Conservation (phyloP, 1,140 invertebrate species). For the Drosophila bipectinata region DNA sequence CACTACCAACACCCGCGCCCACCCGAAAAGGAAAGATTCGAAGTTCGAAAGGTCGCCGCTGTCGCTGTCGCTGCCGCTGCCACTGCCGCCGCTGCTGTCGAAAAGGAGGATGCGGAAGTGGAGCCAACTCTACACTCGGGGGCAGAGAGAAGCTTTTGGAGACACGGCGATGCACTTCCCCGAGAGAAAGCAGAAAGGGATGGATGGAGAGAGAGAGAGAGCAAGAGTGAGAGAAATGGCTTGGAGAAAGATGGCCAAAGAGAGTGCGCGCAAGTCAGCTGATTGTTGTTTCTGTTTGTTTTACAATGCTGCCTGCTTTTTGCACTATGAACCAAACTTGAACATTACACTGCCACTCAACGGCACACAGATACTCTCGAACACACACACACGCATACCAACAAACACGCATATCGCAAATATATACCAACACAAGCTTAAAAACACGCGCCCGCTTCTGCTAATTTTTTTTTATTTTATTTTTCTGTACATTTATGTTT, state of each 20-base stretch:
- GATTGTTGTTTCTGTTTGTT: conserved; percentile 55
- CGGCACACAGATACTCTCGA: neutral
- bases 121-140: conserved; percentile 34
- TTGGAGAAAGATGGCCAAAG: neutral
- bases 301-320: conserved; percentile 43
- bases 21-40: conserved; percentile 18
- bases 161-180: conserved; percentile 28
- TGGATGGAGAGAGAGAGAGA: too few species aligned
- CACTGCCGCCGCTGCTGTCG: neutral
- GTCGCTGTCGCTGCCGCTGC: neutral
- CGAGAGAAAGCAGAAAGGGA: conserved; percentile 7
- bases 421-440: conserved; percentile 32
- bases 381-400: conserved; percentile 8
- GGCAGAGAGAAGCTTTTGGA: conserved; percentile 8
- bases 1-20: conserved; percentile 9
- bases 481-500: conserved; percentile 8
- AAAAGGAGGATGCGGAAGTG: conserved; percentile 42
- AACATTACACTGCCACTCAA: conserved; percentile 30
- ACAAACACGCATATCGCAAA: conserved; percentile 5
- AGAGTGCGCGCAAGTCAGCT: conserved; percentile 54
- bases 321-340: conserved; percentile 46
- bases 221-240: neutral
- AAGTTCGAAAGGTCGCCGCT: conserved; percentile 48
- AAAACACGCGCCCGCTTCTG: conserved; percentile 28
- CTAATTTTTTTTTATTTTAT: conserved; percentile 38